Evolutionary conservation across 2,113 vertebrate species (phyloP), one percentile per base, ranked within the genome.

Genomic region (Hiodon tergisus): DNA sequence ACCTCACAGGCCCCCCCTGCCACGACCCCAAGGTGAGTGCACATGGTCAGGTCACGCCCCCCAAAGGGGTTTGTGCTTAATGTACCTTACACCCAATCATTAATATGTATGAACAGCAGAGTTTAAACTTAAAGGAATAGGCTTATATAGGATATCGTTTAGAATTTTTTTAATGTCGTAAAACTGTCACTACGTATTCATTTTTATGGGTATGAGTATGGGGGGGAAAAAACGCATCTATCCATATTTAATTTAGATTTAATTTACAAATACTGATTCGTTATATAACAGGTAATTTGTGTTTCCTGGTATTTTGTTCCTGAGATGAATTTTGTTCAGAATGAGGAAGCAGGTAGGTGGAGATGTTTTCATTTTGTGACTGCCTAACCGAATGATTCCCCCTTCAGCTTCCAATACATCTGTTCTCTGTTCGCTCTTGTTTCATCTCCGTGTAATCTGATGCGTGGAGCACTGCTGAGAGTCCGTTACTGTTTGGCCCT

Each of bases 1-100:
- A 98, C 95, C 96, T 98, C 96, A 93, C 87, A 93, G 82, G 92
- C 86, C 73, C 82, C 89, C 81, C 82, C 85, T 74, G 78, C 88
- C 73, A 83, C 85, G 9, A 89, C 91, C 76, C 85, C 90, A 4
- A 78, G 93, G 97, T 98, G 92, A 95, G 93, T 72, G 54, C 73
- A 76, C 58, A 66, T 58, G 63, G 63, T 69, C 67, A 47, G 17
- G 52, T n/a, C 52, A 4, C 11, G 50, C 13, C 47, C 7, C 50
- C 47, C 9, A 9, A 7, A 14, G 13, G 58, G 48, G 48, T n/a
- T n/a, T 3, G 6, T 48, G 50, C 63, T 63, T 7, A 6, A 31
- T 6, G 16, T 46, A 8, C 46, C 61, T 31, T 4, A 7, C 5
- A 13, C 3, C 5, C 59, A 61, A n/a, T 31, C 31, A 31, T 31